phyloP scores from a whole-genome alignment of 92 coral and sea anemone genomes.

The Galaxea fascicularis region DNA sequence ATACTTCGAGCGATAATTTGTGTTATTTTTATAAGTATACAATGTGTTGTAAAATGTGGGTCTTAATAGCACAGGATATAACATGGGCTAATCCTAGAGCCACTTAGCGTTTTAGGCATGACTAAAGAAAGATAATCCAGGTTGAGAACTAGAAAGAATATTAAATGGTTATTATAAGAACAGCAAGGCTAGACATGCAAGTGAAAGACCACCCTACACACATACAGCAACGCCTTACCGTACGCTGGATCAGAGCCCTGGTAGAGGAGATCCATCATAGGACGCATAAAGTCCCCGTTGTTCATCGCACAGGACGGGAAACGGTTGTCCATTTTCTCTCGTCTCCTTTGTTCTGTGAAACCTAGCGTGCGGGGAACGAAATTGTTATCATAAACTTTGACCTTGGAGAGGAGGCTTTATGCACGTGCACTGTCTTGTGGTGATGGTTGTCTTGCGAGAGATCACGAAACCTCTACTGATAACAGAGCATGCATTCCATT shows the following conservation, averaged over 20 bases:
- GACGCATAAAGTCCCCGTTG: neutral
- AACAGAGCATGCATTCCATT: conserved; percentile 32
- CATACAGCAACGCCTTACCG: conserved; percentile 3
- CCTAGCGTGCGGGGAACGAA: conserved; percentile 21
- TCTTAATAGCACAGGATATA: conserved; percentile 34
- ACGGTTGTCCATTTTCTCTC: conserved; percentile 1
- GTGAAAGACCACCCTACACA: conserved; percentile 33
- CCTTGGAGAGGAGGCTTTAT: conserved; percentile 7
- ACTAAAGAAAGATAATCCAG: conserved; percentile 33
- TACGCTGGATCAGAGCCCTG: neutral
- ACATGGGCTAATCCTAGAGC: conserved; percentile 27
- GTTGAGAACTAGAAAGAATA: conserved; percentile 34
- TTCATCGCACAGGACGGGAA: neutral
- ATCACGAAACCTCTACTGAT: conserved; percentile 43
- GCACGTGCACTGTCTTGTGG: conserved; percentile 43
- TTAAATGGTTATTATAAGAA: conserved; percentile 24
- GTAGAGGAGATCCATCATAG: neutral
- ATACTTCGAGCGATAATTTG: neutral
- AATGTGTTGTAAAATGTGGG: neutral
- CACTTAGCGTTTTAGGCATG: conserved; percentile 32
- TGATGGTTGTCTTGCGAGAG: conserved; percentile 26
- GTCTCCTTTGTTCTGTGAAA: neutral
- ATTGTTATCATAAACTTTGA: conserved; percentile 49
- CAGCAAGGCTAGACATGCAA: conserved; percentile 42
- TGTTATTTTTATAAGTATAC: neutral